Conservation (phyloP, 2,888 invertebrate species). For the Amphipoea lucens region DNA sequence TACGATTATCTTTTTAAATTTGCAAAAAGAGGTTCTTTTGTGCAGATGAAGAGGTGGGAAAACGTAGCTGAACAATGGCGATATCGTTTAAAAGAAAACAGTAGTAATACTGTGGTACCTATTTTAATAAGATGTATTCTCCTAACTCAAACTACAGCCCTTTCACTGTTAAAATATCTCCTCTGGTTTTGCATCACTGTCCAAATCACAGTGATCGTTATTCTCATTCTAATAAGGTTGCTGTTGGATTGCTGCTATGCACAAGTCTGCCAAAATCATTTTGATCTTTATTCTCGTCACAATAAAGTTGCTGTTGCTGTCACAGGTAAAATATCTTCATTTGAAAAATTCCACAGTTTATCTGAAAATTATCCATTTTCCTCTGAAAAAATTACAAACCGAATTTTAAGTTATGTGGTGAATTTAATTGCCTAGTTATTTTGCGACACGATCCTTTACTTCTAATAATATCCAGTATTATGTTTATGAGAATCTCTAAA, state of each 20-base stretch:
- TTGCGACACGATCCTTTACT: background rate
- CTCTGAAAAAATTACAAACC: background rate
- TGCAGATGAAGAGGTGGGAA: background rate
- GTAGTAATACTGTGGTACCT: background rate
- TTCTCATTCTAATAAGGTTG: background rate
- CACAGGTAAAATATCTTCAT: background rate
- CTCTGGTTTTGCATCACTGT: background rate
- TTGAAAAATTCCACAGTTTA: background rate
- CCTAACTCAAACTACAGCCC: background rate
- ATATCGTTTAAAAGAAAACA: background rate
- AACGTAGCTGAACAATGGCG: background rate
- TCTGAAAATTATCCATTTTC: background rate
- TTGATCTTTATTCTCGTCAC: background rate
- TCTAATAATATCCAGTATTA: background rate
- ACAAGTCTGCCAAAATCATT: background rate
- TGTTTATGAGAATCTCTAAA: conserved; percentile 8
- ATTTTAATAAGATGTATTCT: background rate
- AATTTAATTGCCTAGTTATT: background rate
- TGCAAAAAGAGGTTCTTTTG: conserved; percentile 21
- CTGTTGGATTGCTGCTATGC: background rate
- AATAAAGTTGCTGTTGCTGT: background rate
- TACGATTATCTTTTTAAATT: conserved; percentile 23
- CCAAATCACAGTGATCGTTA: background rate
- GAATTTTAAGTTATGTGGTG: background rate
- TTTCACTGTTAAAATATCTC: background rate